Evolutionary conservation across 2,113 vertebrate species (phyloP), one percentile per base, ranked within the genome.

Genomic region (Labeo catla): DNA sequence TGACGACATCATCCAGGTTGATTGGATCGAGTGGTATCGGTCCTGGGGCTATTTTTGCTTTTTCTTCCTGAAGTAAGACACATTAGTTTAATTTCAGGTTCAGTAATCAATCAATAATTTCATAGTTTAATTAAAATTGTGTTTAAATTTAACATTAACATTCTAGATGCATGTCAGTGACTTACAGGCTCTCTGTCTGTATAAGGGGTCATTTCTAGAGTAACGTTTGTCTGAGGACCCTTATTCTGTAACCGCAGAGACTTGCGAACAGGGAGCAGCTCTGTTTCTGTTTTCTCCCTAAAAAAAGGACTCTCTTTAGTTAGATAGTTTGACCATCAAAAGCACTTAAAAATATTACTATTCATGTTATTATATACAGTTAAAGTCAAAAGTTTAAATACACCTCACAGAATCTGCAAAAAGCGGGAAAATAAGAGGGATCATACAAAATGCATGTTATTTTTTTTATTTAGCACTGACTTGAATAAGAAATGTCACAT

Each of bases 171-270:
- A 63, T 76, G 19, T 39, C 36, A 36, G 34, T 83, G 34, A 78
- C 82, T 85, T 87, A 93, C 92, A 86, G 50, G 1, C 12, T 87
- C 39, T 61, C 39, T 11, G 11, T 2, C 0, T n/a, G 23, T 16
- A 19, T n/a, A 12, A 19, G 34, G 8, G 50, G n/a, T 21, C 7
- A 49, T 23, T 19, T 52, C 5, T 5, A 84, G 4, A 73, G 23
- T 77, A 0, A 70, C 52, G 28, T 84, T 21, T 16, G 52, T 2
- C 11, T 88, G 86, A 2, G 91, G 88, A 23, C 86, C 86, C 83
- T 87, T 93, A 3, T 93, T 92, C 87, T 94, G 93, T 66, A 95
- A 91, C 61, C 94, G 92, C 9, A 91, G 84, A 66, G 94, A 95
- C 89, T 94, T 95, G 6, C 94, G 93, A 83, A 86, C 8, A 9